A percentile compares a stretch with the other conserved stretches of the same genome.
Evolutionary conservation across 2,797 vertebrate genomes (phyloP).

Genomic region (Aselliscus stoliczkanus): DNA sequence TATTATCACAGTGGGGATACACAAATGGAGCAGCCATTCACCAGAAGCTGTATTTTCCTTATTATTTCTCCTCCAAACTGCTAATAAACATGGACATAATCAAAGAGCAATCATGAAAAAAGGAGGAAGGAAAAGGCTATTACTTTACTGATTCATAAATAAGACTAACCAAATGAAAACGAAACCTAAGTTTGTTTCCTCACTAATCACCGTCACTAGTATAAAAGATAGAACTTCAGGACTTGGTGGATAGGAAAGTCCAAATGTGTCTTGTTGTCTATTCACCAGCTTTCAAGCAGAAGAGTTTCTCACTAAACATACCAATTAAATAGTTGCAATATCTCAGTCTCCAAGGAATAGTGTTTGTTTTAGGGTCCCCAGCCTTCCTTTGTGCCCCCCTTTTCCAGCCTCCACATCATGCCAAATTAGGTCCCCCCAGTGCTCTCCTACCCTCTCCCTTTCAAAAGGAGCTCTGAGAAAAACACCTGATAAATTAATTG

Average conservation of each 20-base stretch:
- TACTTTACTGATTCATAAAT: conserved; percentile 44
- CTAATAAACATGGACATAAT: conserved; percentile 36
- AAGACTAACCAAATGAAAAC: conserved; percentile 27
- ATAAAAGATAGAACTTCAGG: neutral
- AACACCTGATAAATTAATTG: conserved; percentile 8
- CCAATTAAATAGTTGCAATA: neutral
- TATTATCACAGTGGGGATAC: neutral
- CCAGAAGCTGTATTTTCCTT: conserved; percentile 35
- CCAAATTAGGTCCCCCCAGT: neutral
- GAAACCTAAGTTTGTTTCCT: conserved; percentile 21
- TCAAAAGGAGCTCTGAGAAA: conserved; percentile 20
- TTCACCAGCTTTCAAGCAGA: neutral
- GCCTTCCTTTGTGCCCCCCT: neutral
- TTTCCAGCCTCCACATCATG: neutral
- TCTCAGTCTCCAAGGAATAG: neutral
- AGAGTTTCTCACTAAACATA: neutral
- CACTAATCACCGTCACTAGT: neutral
- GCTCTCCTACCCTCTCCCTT: neutral
- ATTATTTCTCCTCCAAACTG: conserved; percentile 48
- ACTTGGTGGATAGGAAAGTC: neutral
- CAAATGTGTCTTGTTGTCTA: neutral
- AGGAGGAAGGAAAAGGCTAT: neutral
- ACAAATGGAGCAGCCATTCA: conserved; percentile 36
- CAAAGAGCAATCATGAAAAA: conserved; percentile 39
- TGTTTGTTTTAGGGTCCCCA: neutral